Percentiles rank a stretch among this genome's conserved stretches.
phyloP scores from a whole-genome alignment of 1,140 invertebrate genomes.

The Macrostomum lignano region DNA sequence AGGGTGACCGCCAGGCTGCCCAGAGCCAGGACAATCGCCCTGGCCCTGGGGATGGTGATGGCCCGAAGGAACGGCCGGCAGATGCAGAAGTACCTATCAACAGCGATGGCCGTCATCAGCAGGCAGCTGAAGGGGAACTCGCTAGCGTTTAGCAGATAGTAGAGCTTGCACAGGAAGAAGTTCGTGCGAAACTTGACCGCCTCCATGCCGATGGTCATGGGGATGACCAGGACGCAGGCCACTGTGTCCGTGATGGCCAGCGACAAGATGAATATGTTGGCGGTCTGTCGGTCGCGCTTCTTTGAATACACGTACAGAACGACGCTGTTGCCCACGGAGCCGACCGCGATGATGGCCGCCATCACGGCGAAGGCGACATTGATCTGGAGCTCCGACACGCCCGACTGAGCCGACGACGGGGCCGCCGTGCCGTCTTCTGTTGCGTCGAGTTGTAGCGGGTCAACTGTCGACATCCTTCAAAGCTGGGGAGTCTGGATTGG shows the following conservation, averaged over 20 bases:
- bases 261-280: conserved; percentile 7
- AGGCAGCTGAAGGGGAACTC: conserved; percentile 8
- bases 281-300: conserved; percentile 14
- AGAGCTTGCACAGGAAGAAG: conserved; percentile 7
- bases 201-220: conserved; percentile 9
- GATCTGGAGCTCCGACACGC: too few relatives aligned
- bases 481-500: too few relatives aligned
- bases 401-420: too few relatives aligned
- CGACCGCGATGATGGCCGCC: too few relatives aligned
- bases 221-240: conserved; percentile 7
- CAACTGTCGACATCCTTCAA: too few relatives aligned
- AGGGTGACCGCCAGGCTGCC: too few relatives aligned
- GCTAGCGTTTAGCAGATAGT: conserved; percentile 7
- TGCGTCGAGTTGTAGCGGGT: too few relatives aligned
- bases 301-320: conserved; percentile 22
- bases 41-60: conserved; percentile 15
- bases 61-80: conserved; percentile 19
- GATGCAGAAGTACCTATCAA: conserved; percentile 17
- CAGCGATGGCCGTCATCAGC: conserved; percentile 7
- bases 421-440: too few relatives aligned
- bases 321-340: conserved; percentile 21
- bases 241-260: conserved; percentile 5
- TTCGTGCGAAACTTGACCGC: conserved; percentile 2
- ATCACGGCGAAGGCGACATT: too few relatives aligned
- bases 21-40: conserved; percentile 10